A percentile compares a stretch with the other conserved stretches of the same genome.
These are phyloP conservation scores for Dipodomys merriami DNA, from an alignment of 2,113 vertebrate species.

Conservation along the genomic window DNA sequence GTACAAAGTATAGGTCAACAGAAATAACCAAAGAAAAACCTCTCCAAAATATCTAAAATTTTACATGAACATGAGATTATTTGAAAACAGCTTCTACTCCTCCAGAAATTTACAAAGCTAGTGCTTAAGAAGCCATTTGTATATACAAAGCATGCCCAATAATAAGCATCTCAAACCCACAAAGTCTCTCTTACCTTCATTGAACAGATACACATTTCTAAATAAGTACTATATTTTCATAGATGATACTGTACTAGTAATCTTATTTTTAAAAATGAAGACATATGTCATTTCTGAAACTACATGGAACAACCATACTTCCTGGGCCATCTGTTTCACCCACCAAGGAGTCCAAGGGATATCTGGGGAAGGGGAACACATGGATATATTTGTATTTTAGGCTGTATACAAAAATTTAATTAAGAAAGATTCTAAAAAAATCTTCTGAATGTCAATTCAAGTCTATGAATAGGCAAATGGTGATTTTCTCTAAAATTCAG, in stretches of 20 bases:
- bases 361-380: conserved; percentile 3
- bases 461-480: not conserved
- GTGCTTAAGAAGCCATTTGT: not conserved
- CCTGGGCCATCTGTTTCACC: conserved; percentile 65
- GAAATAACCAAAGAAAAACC: not conserved
- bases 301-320: conserved; percentile 72
- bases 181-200: conserved; percentile 47
- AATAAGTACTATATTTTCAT: conserved; percentile 71
- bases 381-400: conserved; percentile 54
- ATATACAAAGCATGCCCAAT: not conserved
- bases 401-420: not conserved
- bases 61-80: not conserved
- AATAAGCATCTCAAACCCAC: conserved; percentile 55
- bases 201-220: conserved; percentile 75
- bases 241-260: conserved; percentile 69
- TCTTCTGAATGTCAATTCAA: conserved; percentile 11
- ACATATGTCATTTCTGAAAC: conserved; percentile 74
- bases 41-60: not conserved
- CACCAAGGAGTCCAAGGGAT: conserved; percentile 56
- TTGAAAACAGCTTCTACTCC: not conserved
- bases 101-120: not conserved
- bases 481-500: not conserved
- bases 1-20: not conserved
- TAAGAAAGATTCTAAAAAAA: conserved; percentile 28
- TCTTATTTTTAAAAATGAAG: conserved; percentile 73